These are phyloP conservation scores for Ennomos erosarius DNA, from an alignment of 2,888 invertebrate species.

Conservation along the genomic window DNA sequence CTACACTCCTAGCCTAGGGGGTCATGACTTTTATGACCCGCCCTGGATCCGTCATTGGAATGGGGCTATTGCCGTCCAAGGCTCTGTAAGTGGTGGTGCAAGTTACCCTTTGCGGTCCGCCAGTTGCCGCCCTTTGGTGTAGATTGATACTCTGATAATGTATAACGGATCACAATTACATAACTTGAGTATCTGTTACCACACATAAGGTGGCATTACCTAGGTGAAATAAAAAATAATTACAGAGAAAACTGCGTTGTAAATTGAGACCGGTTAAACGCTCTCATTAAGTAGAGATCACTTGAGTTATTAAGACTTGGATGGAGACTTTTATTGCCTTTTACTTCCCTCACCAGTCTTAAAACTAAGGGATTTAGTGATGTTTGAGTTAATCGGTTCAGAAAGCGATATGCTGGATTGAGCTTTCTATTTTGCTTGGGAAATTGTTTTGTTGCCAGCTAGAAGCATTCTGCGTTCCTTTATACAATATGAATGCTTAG, in stretches of 20 bases:
- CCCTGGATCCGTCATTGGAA: too few relatives aligned
- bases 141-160: too few relatives aligned
- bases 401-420: conserved; percentile 1
- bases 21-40: too few relatives aligned
- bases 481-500: too few relatives aligned
- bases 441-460: background rate
- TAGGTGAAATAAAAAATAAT: conserved; percentile 32
- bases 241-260: conserved; percentile 29
- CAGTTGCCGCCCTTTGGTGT: too few relatives aligned
- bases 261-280: conserved; percentile 22
- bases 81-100: too few relatives aligned
- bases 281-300: conserved; percentile 32
- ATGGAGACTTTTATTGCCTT: conserved; percentile 17
- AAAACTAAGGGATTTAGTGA: conserved; percentile 15
- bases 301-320: conserved; percentile 18
- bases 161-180: background rate
- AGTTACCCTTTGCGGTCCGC: too few relatives aligned
- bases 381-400: conserved; percentile 7
- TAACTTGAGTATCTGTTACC: conserved; percentile 13
- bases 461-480: too few relatives aligned
- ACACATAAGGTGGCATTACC: conserved; percentile 10
- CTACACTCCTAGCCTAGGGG: too few relatives aligned
- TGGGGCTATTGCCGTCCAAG: too few relatives aligned
- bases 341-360: conserved; percentile 10
- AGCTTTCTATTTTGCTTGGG: conserved; percentile 15